Evolutionary conservation across 2,888 invertebrate genomes (phyloP).

Genomic region (Ceraclea dissimilis): DNA sequence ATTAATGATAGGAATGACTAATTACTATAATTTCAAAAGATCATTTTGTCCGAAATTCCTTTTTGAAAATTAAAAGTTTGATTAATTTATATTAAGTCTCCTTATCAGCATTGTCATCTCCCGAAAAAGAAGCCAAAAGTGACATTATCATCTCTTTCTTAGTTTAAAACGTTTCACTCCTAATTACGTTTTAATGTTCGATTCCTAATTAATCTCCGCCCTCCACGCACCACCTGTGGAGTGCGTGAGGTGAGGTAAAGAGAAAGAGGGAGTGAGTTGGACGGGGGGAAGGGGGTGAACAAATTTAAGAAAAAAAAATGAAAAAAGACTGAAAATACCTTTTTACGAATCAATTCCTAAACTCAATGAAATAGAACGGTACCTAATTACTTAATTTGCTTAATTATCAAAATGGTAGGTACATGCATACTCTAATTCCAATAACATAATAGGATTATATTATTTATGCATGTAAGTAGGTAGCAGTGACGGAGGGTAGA

Average conservation of each 20-base stretch:
- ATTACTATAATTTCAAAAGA: background rate
- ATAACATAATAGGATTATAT: too few relatives aligned
- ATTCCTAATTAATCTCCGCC: background rate
- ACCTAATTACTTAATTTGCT: background rate
- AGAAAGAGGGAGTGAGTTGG: background rate
- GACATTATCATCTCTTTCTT: background rate
- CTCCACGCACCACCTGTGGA: slow-evolving; percentile 25
- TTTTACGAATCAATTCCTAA: background rate
- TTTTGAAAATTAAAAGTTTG: background rate
- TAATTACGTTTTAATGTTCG: background rate
- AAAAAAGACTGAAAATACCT: slow-evolving; percentile 21
- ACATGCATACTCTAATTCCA: too few relatives aligned
- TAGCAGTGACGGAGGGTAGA: too few relatives aligned
- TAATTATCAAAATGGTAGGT: background rate
- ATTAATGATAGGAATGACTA: background rate
- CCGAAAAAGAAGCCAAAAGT: background rate
- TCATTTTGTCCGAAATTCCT: background rate
- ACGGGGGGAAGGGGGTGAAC: slow-evolving; percentile 17
- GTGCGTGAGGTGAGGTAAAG: slow-evolving; percentile 2
- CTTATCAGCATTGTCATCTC: background rate
- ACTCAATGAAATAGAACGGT: background rate
- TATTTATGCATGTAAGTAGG: too few relatives aligned
- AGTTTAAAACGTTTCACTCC: background rate
- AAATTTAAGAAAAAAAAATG: slow-evolving; percentile 24
- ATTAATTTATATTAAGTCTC: background rate